Percentiles rank a stretch among this genome's conserved stretches.
Evolutionary conservation across 2,113 vertebrate species (phyloP).

Genomic region (Ginglymostoma cirratum): DNA sequence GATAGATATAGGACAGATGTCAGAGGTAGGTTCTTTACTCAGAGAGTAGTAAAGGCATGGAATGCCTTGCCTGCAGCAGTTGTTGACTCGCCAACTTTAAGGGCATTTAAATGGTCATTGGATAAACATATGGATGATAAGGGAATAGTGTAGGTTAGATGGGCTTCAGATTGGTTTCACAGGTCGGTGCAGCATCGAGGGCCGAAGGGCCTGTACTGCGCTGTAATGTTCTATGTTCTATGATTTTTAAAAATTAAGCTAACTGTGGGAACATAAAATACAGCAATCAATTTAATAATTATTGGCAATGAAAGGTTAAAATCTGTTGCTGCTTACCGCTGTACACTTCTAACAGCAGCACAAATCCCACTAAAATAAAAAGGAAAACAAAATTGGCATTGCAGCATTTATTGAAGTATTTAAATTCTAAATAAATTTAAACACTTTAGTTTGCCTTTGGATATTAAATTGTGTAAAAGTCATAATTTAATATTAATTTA

Average conservation of each 20-base stretch:
- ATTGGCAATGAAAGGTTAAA: neutral
- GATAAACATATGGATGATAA: too few relatives aligned
- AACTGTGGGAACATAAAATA: neutral
- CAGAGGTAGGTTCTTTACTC: too few relatives aligned
- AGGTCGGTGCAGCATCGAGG: too few relatives aligned
- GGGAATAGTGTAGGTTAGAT: too few relatives aligned
- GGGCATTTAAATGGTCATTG: too few relatives aligned
- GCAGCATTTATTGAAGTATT: neutral
- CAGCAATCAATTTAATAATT: neutral
- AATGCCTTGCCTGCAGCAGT: too few relatives aligned
- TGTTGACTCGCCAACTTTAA: too few relatives aligned
- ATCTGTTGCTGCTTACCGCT: neutral
- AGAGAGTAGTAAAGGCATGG: too few relatives aligned
- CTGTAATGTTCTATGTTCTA: too few relatives aligned
- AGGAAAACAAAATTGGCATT: neutral
- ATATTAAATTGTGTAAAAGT: neutral
- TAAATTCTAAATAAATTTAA: neutral
- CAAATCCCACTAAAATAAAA: slow-evolving; percentile 15
- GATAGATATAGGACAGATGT: too few relatives aligned
- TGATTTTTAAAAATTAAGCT: neutral
- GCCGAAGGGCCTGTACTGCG: too few relatives aligned
- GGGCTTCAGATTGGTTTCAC: too few relatives aligned
- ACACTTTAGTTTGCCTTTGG: neutral
- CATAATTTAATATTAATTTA: neutral
- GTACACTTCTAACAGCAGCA: slow-evolving; percentile 5